Evolutionary conservation across 1,140 invertebrate genomes (phyloP).

Genomic region (Ips nitidus): DNA sequence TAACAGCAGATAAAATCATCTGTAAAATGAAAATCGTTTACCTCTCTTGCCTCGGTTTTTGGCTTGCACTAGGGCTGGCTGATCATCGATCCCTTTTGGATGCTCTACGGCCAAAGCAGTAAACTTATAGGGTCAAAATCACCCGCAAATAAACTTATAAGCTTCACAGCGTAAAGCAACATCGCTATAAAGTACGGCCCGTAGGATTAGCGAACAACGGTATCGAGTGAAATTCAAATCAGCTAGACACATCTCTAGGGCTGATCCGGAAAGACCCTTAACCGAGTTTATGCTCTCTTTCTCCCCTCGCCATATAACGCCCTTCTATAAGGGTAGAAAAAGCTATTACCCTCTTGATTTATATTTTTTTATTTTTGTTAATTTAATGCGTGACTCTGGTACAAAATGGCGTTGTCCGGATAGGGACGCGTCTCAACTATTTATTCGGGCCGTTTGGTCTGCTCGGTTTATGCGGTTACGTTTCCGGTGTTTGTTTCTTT

Average conservation of each 20-base stretch:
- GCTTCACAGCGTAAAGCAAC: too few species aligned
- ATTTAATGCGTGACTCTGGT: slow-evolving; percentile 45
- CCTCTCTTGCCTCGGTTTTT: slow-evolving; percentile 10
- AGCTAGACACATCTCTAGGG: slow-evolving; percentile 15
- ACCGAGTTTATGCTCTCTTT: slow-evolving; percentile 37
- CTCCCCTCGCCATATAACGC: slow-evolving; percentile 19
- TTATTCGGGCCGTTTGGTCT: slow-evolving; percentile 2
- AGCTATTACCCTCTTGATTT: slow-evolving; percentile 44
- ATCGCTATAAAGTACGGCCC: too few species aligned
- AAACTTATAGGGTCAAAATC: too few species aligned
- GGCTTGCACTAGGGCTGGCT: not conserved
- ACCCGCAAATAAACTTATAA: too few species aligned
- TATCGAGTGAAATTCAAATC: not conserved
- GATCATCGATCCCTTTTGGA: not conserved
- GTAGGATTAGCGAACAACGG: not conserved
- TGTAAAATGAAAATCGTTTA: slow-evolving; percentile 42
- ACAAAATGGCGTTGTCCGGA: slow-evolving; percentile 26
- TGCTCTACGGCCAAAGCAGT: too few species aligned
- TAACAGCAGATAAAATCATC: slow-evolving; percentile 39
- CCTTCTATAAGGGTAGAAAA: slow-evolving; percentile 38
- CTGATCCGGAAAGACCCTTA: slow-evolving; percentile 40
- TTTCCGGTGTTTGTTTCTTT: slow-evolving; percentile 11
- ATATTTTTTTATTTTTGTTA: slow-evolving; percentile 47
- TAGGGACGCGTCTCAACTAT: slow-evolving; percentile 11
- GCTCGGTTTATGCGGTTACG: slow-evolving; percentile 5